Evolutionary conservation across 2,113 vertebrate species (phyloP).

Genomic region (Conger conger): DNA sequence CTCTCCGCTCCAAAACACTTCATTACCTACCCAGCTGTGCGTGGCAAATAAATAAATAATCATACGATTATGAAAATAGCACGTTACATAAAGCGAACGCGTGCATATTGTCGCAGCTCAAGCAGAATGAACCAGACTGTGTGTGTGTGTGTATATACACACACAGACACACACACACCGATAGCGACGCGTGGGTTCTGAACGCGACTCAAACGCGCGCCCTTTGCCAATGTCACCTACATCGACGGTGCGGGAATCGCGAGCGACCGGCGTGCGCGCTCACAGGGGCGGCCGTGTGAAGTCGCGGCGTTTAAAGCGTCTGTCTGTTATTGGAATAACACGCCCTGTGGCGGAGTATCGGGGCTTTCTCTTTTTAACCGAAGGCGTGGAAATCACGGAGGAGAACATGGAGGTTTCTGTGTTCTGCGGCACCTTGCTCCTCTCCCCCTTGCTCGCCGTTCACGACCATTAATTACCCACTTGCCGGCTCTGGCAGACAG

Average conservation of each 20-base stretch:
- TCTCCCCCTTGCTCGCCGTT: not conserved
- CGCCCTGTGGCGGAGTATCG: not conserved
- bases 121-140: not conserved
- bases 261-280: too few relatives aligned
- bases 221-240: too few relatives aligned
- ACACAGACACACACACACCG: too few relatives aligned
- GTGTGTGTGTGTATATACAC: too few relatives aligned
- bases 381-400: not conserved
- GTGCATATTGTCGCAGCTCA: not conserved
- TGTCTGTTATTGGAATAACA: not conserved
- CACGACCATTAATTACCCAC: conserved; percentile 3
- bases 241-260: too few relatives aligned
- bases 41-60: too few relatives aligned
- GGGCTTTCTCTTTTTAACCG: not conserved
- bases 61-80: too few relatives aligned
- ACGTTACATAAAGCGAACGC: too few relatives aligned
- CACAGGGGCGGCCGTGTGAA: too few relatives aligned
- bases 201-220: too few relatives aligned
- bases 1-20: not conserved
- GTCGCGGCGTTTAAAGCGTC: not conserved
- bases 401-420: not conserved
- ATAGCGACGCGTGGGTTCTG: too few relatives aligned
- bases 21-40: not conserved
- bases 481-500: not conserved
- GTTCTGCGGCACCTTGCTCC: not conserved